These are phyloP conservation scores for Ammodytes marinus DNA, from an alignment of 2,113 vertebrate species.

Conservation along the genomic window DNA sequence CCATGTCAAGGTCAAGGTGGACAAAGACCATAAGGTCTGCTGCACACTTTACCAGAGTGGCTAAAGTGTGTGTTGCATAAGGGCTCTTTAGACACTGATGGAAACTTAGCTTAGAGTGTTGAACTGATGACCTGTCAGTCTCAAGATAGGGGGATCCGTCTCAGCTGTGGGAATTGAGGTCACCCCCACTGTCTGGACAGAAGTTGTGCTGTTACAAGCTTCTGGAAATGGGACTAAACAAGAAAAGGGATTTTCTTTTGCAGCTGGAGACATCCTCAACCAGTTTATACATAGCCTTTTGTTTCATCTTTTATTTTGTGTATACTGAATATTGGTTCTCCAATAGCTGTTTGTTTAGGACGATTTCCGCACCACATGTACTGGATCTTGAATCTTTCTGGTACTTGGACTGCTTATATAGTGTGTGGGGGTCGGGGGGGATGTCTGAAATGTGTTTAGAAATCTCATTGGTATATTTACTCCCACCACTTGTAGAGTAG, in stretches of 20 bases:
- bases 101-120: background rate
- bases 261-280: background rate
- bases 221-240: background rate
- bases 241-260: no score
- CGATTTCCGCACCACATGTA: background rate
- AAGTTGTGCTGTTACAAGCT: background rate
- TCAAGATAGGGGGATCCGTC: slow-evolving; percentile 15
- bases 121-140: slow-evolving; percentile 32
- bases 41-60: slow-evolving; percentile 9
- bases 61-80: background rate
- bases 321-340: background rate
- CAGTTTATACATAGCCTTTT: background rate
- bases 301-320: background rate
- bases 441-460: slow-evolving; percentile 3
- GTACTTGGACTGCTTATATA: no score
- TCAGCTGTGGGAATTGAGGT: slow-evolving; percentile 5
- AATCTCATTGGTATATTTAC: background rate
- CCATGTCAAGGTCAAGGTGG: background rate
- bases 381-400: background rate
- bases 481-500: background rate
- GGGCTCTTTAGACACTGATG: slow-evolving; percentile 12
- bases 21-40: slow-evolving; percentile 23
- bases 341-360: background rate
- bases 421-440: background rate
- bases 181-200: background rate